These are phyloP conservation scores for Hippotragus niger DNA, from an alignment of 2,113 vertebrate species.

Conservation along the genomic window DNA sequence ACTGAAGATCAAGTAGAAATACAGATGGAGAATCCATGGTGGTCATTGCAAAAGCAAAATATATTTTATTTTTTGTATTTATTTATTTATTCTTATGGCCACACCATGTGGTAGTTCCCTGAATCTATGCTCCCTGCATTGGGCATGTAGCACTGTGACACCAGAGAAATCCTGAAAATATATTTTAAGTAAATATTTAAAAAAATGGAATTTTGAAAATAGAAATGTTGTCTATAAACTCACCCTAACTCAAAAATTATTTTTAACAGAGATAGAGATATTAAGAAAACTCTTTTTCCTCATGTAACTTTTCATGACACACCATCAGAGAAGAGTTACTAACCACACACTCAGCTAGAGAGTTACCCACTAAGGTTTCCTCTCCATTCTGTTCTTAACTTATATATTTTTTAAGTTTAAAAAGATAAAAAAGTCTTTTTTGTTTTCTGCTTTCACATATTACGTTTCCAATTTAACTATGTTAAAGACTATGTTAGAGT, in stretches of 20 bases:
- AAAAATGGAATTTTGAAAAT: background rate
- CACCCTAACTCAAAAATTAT: background rate
- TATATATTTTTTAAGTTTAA: background rate
- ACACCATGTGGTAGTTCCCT: background rate
- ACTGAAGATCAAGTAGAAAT: background rate
- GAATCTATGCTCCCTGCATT: background rate
- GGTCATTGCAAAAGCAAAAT: background rate
- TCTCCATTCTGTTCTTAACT: background rate
- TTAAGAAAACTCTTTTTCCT: background rate
- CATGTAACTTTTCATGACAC: background rate
- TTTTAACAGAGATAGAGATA: background rate
- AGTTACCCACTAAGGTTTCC: background rate
- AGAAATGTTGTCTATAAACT: background rate
- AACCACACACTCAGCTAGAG: background rate
- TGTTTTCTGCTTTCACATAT: background rate
- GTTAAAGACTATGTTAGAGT: too few relatives aligned
- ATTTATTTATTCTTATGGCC: background rate
- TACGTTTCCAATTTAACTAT: background rate
- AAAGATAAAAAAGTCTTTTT: background rate
- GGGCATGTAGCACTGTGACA: accelerated
- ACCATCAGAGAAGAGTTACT: background rate
- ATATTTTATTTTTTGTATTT: background rate
- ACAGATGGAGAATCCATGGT: background rate
- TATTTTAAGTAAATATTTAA: background rate
- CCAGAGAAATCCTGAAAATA: background rate